Conservation (phyloP, 1,140 invertebrate species). For the Aphaenogaster ashmeadi region DNA sequence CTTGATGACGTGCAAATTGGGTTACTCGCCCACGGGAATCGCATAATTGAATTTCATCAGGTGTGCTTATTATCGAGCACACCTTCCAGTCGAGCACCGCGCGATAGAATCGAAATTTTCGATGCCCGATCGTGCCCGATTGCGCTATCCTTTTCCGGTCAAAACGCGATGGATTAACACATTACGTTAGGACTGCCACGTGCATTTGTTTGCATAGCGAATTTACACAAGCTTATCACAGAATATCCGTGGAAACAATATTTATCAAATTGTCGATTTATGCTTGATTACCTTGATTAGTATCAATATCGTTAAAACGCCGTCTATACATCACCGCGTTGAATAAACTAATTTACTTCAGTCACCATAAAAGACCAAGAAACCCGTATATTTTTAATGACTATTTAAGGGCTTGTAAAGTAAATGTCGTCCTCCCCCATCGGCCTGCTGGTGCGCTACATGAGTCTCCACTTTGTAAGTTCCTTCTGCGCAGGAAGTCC, state of each 20-base stretch:
- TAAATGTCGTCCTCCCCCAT: neutral
- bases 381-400: slow-evolving; percentile 13
- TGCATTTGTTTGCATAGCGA: neutral
- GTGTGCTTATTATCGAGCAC: slow-evolving; percentile 69
- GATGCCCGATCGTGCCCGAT: neutral
- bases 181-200: neutral
- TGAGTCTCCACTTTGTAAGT: slow-evolving; percentile 47
- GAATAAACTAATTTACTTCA: neutral
- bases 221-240: neutral
- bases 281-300: neutral
- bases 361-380: neutral
- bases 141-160: neutral
- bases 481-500: slow-evolving; percentile 29
- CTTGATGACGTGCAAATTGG: slow-evolving; percentile 76
- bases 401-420: slow-evolving; percentile 25
- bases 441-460: slow-evolving; percentile 7
- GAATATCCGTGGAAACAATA: neutral
- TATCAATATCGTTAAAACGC: neutral
- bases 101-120: slow-evolving; percentile 23
- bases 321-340: neutral
- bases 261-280: slow-evolving; percentile 2
- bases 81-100: neutral
- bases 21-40: slow-evolving; percentile 71
- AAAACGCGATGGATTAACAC: neutral
- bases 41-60: slow-evolving; percentile 74